A percentile compares a stretch with the other conserved stretches of the same genome.
phyloP scores from a whole-genome alignment of 2,888 invertebrate species.

The Sialis fuliginosa region DNA sequence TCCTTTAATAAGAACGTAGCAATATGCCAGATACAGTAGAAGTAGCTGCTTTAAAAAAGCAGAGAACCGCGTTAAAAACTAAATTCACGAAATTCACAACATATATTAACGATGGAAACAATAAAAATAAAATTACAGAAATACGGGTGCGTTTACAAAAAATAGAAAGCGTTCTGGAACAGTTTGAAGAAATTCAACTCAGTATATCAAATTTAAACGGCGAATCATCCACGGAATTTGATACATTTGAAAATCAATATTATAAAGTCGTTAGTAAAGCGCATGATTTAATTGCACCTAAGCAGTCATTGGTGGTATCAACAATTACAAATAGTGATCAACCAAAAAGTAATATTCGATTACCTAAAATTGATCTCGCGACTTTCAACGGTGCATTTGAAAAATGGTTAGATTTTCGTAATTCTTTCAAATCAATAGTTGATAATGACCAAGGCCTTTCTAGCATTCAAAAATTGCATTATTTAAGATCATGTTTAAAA shows the following conservation, averaged over 20 bases:
- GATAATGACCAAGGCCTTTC: slow-evolving; percentile 1
- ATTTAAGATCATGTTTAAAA: background rate
- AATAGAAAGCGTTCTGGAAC: background rate
- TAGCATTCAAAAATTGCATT: background rate
- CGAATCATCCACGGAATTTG: background rate
- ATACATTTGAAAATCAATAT: slow-evolving; percentile 1
- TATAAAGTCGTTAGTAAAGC: background rate
- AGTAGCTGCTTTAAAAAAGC: no score
- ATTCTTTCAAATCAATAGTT: background rate
- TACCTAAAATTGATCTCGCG: slow-evolving; percentile 6
- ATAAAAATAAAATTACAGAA: background rate
- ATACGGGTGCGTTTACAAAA: background rate
- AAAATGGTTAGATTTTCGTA: background rate
- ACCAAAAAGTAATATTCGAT: background rate
- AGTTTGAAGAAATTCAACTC: background rate
- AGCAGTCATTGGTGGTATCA: background rate
- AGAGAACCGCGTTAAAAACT: background rate
- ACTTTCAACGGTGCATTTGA: background rate
- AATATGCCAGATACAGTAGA: no score
- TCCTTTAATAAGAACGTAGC: no score
- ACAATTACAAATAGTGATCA: background rate
- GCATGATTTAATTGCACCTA: background rate
- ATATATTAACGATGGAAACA: background rate
- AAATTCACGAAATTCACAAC: background rate
- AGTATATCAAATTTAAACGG: background rate